Evolutionary conservation across 2,797 vertebrate species (phyloP).

Genomic region (Pteropus rufus): DNA sequence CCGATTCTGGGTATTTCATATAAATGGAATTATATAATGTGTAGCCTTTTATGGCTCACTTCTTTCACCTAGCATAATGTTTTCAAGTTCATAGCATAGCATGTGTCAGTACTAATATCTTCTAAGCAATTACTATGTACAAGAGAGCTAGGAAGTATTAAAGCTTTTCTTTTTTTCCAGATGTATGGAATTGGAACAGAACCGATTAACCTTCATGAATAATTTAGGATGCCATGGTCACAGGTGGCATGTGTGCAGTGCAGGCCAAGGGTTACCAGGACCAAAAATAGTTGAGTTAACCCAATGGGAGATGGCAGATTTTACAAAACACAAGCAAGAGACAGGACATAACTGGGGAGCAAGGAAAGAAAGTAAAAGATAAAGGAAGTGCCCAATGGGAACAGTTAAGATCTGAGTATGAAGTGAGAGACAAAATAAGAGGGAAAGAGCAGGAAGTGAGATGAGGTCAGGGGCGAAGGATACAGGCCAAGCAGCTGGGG

Average conservation of each 20-base stretch:
- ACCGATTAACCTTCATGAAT: background rate
- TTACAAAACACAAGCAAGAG: background rate
- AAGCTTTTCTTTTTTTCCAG: background rate
- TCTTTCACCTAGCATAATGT: background rate
- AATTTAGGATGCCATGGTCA: background rate
- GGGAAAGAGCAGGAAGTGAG: background rate
- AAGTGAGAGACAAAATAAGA: background rate
- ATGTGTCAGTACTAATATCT: background rate
- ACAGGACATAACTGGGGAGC: background rate
- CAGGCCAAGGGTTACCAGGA: background rate
- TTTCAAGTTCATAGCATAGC: background rate
- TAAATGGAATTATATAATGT: background rate
- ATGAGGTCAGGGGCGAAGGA: background rate
- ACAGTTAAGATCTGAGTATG: background rate
- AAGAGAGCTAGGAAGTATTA: background rate
- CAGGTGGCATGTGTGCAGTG: background rate
- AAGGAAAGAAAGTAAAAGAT: background rate
- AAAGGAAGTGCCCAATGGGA: background rate
- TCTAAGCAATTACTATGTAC: background rate
- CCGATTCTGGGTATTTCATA: background rate
- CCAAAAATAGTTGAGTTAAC: background rate
- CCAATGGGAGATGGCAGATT: background rate
- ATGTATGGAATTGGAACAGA: background rate
- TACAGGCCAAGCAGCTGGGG: background rate
- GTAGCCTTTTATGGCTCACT: background rate